These are phyloP conservation scores for Brenthis ino DNA, from an alignment of 2,888 invertebrate genomes.

Conservation along the genomic window DNA sequence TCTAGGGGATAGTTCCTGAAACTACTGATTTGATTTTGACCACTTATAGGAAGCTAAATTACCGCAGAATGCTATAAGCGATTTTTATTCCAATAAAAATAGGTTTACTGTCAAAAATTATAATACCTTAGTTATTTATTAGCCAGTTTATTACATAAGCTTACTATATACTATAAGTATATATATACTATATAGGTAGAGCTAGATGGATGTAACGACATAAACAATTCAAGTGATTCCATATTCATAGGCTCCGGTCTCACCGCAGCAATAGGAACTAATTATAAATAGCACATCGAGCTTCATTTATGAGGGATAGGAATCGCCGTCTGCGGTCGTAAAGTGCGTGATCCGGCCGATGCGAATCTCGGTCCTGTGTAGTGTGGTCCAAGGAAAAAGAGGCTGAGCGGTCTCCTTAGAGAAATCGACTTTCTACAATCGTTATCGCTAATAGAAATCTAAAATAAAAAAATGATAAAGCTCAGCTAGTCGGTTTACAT, in stretches of 20 bases:
- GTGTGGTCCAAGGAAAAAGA: slow-evolving; percentile 16
- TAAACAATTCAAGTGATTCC: slow-evolving; percentile 19
- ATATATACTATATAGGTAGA: not conserved
- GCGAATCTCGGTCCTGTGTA: slow-evolving; percentile 31
- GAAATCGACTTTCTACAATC: too few species aligned
- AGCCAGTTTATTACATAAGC: too few species aligned
- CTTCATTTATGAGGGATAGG: slow-evolving; percentile 49
- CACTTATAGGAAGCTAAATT: too few species aligned
- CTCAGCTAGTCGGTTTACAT: too few species aligned
- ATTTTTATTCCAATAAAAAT: too few species aligned
- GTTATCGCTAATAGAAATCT: too few species aligned
- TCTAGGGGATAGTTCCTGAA: too few species aligned
- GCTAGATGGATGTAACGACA: not conserved
- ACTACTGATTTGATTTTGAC: too few species aligned
- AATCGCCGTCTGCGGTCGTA: slow-evolving; percentile 49
- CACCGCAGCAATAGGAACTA: slow-evolving; percentile 46
- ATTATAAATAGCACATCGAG: slow-evolving; percentile 52
- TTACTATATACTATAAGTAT: not conserved
- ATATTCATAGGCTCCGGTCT: slow-evolving; percentile 35
- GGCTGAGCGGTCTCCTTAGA: not conserved
- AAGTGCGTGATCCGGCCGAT: slow-evolving; percentile 45
- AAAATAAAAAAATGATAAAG: too few species aligned
- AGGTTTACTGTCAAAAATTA: too few species aligned
- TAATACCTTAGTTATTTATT: too few species aligned
- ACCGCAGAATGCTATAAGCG: too few species aligned